A percentile compares a stretch with the other conserved stretches of the same genome.
Conservation (phyloP, 1,140 invertebrate genomes). For the Chionoecetes opilio region DNA sequence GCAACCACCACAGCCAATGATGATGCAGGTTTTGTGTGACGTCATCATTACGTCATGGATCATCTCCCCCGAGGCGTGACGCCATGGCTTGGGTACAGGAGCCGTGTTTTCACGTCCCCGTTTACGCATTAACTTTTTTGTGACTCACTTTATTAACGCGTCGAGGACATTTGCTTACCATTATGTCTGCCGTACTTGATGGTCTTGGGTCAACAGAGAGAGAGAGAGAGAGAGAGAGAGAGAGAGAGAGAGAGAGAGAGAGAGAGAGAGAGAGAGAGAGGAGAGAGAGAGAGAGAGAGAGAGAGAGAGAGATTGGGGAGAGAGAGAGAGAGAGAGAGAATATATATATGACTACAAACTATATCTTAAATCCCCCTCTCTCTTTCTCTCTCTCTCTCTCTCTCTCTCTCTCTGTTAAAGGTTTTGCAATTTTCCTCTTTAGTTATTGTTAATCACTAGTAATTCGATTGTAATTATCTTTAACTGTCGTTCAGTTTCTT, state of each 20-base stretch:
- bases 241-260: no score
- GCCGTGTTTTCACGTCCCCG: background rate
- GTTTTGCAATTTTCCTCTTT: no score
- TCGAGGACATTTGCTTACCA: background rate
- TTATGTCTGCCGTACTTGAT: no score
- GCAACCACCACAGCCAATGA: no score
- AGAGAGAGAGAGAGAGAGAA: background rate
- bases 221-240: no score
- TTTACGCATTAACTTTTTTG: background rate
- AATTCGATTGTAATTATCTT: no score
- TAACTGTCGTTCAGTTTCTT: no score
- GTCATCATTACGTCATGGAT: background rate
- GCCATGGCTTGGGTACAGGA: background rate
- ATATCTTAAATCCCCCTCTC: no score
- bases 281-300: background rate
- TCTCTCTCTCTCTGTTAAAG: conserved; percentile 52
- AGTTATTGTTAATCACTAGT: no score
- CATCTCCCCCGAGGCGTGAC: background rate
- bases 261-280: background rate
- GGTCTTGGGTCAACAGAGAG: no score
- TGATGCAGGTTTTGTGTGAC: background rate
- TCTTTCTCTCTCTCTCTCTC: conserved; percentile 59
- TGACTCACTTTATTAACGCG: background rate
- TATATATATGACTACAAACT: background rate
- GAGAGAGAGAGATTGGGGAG: background rate